A percentile compares a stretch with the other conserved stretches of the same genome.
phyloP scores from a whole-genome alignment of 2,888 invertebrate species.

The Actias luna region DNA sequence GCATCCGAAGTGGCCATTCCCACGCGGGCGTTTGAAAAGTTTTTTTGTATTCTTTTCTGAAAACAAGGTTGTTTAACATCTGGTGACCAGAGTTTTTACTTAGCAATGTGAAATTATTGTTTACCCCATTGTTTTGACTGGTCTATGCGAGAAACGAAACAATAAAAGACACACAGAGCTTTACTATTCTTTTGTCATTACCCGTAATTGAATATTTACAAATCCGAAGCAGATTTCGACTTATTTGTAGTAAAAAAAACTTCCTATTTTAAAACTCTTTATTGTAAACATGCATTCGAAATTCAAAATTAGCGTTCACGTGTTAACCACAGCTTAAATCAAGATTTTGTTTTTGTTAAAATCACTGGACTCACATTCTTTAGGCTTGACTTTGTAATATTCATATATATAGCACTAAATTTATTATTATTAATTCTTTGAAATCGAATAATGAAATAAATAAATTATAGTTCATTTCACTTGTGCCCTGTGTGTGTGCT shows the following conservation, averaged over 20 bases:
- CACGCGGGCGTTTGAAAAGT: slow-evolving; percentile 15
- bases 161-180: background rate
- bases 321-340: background rate
- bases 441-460: too few species aligned
- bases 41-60: background rate
- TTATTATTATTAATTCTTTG: too few species aligned
- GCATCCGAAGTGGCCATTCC: slow-evolving; percentile 17
- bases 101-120: background rate
- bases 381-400: too few species aligned
- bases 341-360: too few species aligned
- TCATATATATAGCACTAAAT: too few species aligned
- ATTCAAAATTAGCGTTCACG: background rate
- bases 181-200: background rate
- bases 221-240: background rate
- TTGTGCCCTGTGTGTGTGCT: too few species aligned
- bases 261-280: background rate
- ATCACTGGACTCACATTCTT: too few species aligned
- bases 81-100: slow-evolving; percentile 7
- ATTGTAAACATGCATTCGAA: background rate
- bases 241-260: too few species aligned
- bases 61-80: slow-evolving; percentile 7
- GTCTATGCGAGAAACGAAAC: background rate
- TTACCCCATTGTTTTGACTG: background rate
- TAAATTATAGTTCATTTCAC: too few species aligned
- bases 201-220: background rate